Evolutionary conservation across 2,888 invertebrate species (phyloP).

Genomic region (Plagodis dolabraria): DNA sequence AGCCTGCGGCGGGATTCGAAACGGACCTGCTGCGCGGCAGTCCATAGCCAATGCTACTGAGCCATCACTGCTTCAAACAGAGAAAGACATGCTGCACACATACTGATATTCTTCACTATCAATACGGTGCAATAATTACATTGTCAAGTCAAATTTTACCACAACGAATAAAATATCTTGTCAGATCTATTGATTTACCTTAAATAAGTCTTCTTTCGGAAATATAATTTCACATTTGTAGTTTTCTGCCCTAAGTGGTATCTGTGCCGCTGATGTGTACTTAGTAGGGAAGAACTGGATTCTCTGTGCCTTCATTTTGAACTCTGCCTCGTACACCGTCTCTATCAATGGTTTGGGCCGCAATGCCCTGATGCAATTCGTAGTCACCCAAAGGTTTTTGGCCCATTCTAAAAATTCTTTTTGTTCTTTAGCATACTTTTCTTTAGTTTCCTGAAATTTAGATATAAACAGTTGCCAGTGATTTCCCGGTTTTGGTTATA

Average conservation of each 20-base stretch:
- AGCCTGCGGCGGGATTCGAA: no score
- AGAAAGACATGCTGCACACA: no score
- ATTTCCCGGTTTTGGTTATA: no score
- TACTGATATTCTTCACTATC: no score
- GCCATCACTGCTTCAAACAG: no score
- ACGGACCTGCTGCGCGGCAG: no score
- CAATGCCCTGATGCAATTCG: slow-evolving; percentile 62
- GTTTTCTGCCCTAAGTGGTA: slow-evolving; percentile 51
- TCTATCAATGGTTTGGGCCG: slow-evolving; percentile 65
- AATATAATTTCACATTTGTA: slow-evolving; percentile 41
- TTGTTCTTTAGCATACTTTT: slow-evolving; percentile 63
- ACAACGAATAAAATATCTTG: no score
- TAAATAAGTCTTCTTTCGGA: slow-evolving; percentile 52
- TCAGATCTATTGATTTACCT: slow-evolving; percentile 44
- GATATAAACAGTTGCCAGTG: background rate
- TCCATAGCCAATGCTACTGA: no score
- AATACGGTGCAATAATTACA: no score
- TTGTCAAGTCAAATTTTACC: no score
- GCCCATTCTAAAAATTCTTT: slow-evolving; percentile 71
- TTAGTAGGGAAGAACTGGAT: slow-evolving; percentile 56
- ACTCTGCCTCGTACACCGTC: slow-evolving; percentile 64
- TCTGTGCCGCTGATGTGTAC: slow-evolving; percentile 65
- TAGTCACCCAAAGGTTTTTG: slow-evolving; percentile 56
- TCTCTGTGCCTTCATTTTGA: slow-evolving; percentile 51
- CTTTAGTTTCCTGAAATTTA: slow-evolving; percentile 53